Conservation (phyloP, 2,797 vertebrate genomes). For the Arrhamphus sclerolepis region DNA sequence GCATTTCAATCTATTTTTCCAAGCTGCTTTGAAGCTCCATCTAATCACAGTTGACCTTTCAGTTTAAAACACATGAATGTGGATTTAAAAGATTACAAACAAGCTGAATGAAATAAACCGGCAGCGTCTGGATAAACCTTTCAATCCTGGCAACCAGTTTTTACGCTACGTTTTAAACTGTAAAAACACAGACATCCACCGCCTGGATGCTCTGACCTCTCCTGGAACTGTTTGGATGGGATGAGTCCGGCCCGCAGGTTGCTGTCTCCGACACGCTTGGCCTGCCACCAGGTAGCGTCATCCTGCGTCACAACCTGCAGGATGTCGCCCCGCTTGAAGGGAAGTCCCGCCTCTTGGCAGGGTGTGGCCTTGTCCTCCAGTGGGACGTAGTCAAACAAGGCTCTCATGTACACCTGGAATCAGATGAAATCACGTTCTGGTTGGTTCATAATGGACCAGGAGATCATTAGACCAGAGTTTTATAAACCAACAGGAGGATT, state of each 20-base stretch:
- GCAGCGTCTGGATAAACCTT: not conserved
- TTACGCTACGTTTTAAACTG: not conserved
- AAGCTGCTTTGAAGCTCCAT: conserved; percentile 35
- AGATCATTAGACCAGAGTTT: too few relatives aligned
- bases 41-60: conserved; percentile 59
- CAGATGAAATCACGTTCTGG: too few relatives aligned
- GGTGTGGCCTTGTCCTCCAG: conserved; percentile 96
- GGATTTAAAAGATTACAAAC: conserved; percentile 63
- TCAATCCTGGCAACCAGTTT: not conserved
- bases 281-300: conserved; percentile 98
- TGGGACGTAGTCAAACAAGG: conserved; percentile 94
- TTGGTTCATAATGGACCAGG: too few relatives aligned
- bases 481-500: too few relatives aligned
- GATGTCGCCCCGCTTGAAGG: conserved; percentile 94
- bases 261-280: conserved; percentile 91
- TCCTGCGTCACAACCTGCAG: conserved; percentile 98
- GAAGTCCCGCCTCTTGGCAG: conserved; percentile 97
- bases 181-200: too few relatives aligned
- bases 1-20: conserved; percentile 22
- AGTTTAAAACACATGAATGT: conserved; percentile 50
- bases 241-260: conserved; percentile 95
- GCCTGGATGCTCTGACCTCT: conserved; percentile 84
- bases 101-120: conserved; percentile 21
- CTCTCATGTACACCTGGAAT: conserved; percentile 91
- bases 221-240: conserved; percentile 97